These are phyloP conservation scores for Orchesella cincta DNA, from an alignment of 1,140 invertebrate genomes.

Conservation along the genomic window DNA sequence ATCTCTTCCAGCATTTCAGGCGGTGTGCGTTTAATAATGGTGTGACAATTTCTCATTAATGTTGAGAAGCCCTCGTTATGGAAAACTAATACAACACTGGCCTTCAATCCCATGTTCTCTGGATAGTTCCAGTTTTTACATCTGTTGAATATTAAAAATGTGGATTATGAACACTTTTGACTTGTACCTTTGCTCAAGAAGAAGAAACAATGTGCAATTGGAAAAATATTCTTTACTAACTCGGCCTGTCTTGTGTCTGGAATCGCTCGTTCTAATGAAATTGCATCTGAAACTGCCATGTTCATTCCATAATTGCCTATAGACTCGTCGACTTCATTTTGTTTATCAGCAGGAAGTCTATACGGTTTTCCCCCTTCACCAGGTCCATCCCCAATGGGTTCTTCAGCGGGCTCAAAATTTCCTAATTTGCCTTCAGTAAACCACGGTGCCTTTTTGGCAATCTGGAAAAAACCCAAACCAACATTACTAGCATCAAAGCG, in stretches of 20 bases:
- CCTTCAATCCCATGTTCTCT: slow-evolving; percentile 73
- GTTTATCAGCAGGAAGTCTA: slow-evolving; percentile 68
- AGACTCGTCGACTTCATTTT: slow-evolving; percentile 74
- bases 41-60: slow-evolving; percentile 72
- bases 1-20: slow-evolving; percentile 89
- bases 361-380: slow-evolving; percentile 82
- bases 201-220: background rate
- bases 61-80: slow-evolving; percentile 98
- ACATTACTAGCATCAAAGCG: background rate
- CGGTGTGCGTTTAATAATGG: slow-evolving; percentile 89
- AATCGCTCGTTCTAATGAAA: slow-evolving; percentile 76
- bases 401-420: slow-evolving; percentile 62
- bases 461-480: too few species aligned
- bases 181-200: background rate
- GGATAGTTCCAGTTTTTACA: slow-evolving; percentile 98
- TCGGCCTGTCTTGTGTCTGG: slow-evolving; percentile 84
- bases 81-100: slow-evolving; percentile 96
- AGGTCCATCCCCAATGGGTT: slow-evolving; percentile 68
- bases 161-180: background rate
- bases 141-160: slow-evolving; percentile 56
- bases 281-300: slow-evolving; percentile 94
- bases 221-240: slow-evolving; percentile 61
- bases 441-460: slow-evolving; percentile 49
- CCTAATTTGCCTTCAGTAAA: slow-evolving; percentile 57
- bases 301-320: slow-evolving; percentile 95